phyloP scores from a whole-genome alignment of 2,888 invertebrate genomes.

The Oxystoma pomonae region DNA sequence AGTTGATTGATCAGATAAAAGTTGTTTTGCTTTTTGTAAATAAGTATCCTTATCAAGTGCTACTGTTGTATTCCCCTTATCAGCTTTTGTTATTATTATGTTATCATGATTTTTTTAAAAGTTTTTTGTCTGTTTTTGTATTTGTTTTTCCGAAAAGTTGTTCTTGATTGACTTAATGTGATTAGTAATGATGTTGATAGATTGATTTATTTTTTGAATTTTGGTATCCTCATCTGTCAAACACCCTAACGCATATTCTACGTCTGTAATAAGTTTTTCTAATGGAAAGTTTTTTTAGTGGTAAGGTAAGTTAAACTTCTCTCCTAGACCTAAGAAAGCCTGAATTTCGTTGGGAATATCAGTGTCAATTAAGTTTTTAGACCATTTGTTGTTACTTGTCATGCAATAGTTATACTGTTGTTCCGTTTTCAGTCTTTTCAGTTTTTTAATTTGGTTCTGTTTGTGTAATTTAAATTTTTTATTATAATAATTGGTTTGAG shows the following conservation, averaged over 20 bases:
- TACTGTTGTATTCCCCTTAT: constrained; percentile 3
- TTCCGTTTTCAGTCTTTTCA: too few relatives aligned
- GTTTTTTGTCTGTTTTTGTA: constrained; percentile 1
- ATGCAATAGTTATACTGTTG: too few relatives aligned
- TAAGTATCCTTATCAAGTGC: not conserved
- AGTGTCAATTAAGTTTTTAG: not conserved
- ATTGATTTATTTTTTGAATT: not conserved
- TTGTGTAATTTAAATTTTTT: too few relatives aligned
- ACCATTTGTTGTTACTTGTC: too few relatives aligned
- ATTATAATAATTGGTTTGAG: too few relatives aligned
- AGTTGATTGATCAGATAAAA: not conserved
- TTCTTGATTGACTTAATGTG: not conserved
- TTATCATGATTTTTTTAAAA: constrained; percentile 1
- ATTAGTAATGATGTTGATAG: not conserved
- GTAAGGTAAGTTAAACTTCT: not conserved
- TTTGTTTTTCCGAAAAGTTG: not conserved
- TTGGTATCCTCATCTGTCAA: not conserved
- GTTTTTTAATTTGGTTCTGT: too few relatives aligned
- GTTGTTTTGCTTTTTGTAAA: not conserved
- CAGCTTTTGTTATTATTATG: constrained; percentile 4
- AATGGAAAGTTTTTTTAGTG: not conserved
- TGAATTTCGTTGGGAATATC: not conserved
- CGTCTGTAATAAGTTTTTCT: not conserved
- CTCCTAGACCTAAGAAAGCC: not conserved
- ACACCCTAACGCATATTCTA: not conserved